These are phyloP conservation scores for Silvanus unidentatus DNA, from an alignment of 2,888 invertebrate genomes.

Conservation along the genomic window DNA sequence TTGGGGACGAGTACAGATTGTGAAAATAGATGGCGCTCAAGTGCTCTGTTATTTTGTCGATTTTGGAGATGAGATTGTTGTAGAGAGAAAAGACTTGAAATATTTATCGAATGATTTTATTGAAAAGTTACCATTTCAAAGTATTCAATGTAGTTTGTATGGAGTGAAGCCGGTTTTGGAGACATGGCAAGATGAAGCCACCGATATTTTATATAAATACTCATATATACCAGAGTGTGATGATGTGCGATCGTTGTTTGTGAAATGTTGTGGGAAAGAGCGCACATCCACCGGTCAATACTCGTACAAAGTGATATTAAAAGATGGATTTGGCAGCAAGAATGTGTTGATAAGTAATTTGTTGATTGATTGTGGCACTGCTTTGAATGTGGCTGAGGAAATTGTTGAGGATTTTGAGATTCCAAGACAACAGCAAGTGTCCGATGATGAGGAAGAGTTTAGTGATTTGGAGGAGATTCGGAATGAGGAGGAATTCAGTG, in stretches of 20 bases:
- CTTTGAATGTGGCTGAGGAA: constrained; percentile 19
- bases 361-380: constrained; percentile 48
- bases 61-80: constrained; percentile 53
- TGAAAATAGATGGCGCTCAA: constrained; percentile 39
- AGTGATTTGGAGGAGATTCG: no score
- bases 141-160: constrained; percentile 57
- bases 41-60: constrained; percentile 58
- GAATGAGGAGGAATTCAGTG: constrained; percentile 10
- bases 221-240: constrained; percentile 43
- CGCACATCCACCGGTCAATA: constrained; percentile 44
- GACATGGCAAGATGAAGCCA: constrained; percentile 51
- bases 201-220: constrained; percentile 50
- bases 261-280: constrained; percentile 44
- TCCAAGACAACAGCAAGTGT: no score
- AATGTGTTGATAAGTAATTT: constrained; percentile 49
- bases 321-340: constrained; percentile 46
- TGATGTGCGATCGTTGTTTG: constrained; percentile 40
- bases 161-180: constrained; percentile 49
- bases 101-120: constrained; percentile 50
- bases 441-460: constrained; percentile 2
- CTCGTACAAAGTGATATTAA: constrained; percentile 49
- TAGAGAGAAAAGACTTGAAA: constrained; percentile 44
- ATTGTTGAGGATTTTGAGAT: background rate
- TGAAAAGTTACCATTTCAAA: constrained; percentile 54
- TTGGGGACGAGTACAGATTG: constrained; percentile 49